These are phyloP conservation scores for Galeruca laticollis DNA, from an alignment of 2,888 invertebrate species.

Conservation along the genomic window DNA sequence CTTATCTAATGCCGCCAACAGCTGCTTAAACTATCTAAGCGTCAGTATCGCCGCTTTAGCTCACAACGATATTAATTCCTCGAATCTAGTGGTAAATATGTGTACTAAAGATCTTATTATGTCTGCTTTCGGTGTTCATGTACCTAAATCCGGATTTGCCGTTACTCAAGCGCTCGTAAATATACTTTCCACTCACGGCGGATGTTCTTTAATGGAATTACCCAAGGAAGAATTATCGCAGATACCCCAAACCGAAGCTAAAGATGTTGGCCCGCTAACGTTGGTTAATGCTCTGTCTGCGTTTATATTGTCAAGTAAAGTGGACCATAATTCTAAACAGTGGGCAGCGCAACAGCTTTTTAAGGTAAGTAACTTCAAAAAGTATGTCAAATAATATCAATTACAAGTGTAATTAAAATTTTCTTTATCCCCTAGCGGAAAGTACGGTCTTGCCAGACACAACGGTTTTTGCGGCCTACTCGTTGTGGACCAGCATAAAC, in stretches of 20 bases:
- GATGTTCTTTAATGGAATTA: slow-evolving; percentile 63
- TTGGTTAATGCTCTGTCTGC: slow-evolving; percentile 73
- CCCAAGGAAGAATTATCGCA: slow-evolving; percentile 59
- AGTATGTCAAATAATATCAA: too few species aligned
- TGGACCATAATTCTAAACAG: slow-evolving; percentile 69
- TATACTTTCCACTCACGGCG: slow-evolving; percentile 68
- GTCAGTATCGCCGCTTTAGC: slow-evolving; percentile 69
- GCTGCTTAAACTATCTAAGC: slow-evolving; percentile 63
- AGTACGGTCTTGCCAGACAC: too few species aligned
- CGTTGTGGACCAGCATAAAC: too few species aligned
- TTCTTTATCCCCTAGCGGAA: too few species aligned
- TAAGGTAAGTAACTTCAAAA: slow-evolving; percentile 47
- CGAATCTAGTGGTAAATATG: slow-evolving; percentile 70
- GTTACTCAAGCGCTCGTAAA: slow-evolving; percentile 74
- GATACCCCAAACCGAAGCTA: slow-evolving; percentile 47
- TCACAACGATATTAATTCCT: slow-evolving; percentile 69
- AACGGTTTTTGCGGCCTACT: too few species aligned
- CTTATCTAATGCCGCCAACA: slow-evolving; percentile 59
- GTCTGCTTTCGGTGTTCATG: slow-evolving; percentile 62
- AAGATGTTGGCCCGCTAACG: slow-evolving; percentile 65
- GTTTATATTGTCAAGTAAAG: slow-evolving; percentile 70
- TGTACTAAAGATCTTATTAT: slow-evolving; percentile 70
- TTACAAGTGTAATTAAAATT: too few species aligned
- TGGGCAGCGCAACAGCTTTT: slow-evolving; percentile 75
- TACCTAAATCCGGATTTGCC: slow-evolving; percentile 65